Percentiles rank a stretch among this genome's conserved stretches.
These are phyloP conservation scores for Oxyruncus cristatus DNA, from an alignment of 2,113 vertebrate genomes.

Conservation along the genomic window DNA sequence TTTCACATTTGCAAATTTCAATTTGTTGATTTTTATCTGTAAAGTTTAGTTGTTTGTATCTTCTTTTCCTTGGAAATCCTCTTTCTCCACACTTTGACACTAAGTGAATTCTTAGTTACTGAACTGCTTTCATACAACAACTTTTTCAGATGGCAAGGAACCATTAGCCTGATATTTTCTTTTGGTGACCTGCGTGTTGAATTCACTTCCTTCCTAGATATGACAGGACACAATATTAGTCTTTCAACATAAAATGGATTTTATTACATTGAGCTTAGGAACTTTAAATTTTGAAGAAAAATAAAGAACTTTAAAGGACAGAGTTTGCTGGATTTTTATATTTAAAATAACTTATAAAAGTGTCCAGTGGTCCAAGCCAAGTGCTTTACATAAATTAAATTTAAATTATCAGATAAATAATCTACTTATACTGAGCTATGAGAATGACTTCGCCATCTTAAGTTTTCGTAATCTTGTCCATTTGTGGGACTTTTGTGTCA, in stretches of 20 bases:
- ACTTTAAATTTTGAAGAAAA: background rate
- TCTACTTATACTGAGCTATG: background rate
- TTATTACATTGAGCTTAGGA: background rate
- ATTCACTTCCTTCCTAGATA: background rate
- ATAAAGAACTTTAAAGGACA: background rate
- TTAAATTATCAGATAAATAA: background rate
- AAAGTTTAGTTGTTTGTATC: background rate
- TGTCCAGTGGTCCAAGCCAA: background rate
- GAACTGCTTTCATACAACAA: background rate
- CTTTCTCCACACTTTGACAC: accelerated
- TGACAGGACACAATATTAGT: background rate
- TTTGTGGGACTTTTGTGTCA: background rate
- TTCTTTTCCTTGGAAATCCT: background rate
- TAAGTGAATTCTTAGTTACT: background rate
- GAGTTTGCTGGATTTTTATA: background rate
- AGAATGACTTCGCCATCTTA: background rate
- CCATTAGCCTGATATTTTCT: background rate
- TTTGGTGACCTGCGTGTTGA: background rate
- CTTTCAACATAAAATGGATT: background rate
- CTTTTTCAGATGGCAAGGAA: background rate
- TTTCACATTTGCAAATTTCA: background rate
- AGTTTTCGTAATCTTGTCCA: background rate
- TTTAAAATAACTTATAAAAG: background rate
- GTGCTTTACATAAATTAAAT: background rate
- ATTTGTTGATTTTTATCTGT: background rate